Evolutionary conservation across 2,113 vertebrate genomes (phyloP), one percentile per base, ranked within the genome.

Genomic region (Peucedramus taeniatus): DNA sequence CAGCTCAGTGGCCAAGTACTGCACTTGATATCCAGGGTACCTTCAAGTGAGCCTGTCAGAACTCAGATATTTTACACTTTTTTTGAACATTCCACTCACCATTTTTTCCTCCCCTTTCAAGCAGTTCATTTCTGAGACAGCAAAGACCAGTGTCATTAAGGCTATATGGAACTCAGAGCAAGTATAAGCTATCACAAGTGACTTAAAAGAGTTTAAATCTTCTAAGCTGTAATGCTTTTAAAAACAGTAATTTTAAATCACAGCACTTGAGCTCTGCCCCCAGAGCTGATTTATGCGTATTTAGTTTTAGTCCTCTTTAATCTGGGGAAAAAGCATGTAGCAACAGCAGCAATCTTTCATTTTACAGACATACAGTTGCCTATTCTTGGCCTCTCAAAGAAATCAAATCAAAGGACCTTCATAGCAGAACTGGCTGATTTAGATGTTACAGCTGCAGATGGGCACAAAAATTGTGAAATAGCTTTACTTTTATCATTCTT

Each of bases 371-470:
- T 4, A 50, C 7, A 47, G 64, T 92, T 75, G 22, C 68, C 82
- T 91, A 64, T 60, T 94, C 75, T 39, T 84, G 70, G 68, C 33
- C 47, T 78, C 59, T 89, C 90, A 68, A 90, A 92, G 64, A 91
- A 93, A 93, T 83, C n/a, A 87, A 94, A 91, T 80, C 79, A 82
- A 96, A 83, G 42, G 56, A 59, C 54, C 44, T 76, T 74, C 64
- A 54, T 10, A 87, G 13, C 35, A 93, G 44, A 90, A 94, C 22
- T 27, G 24, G 22, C 78, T 93, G 59, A 85, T 68, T 69, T 64
- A 93, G 39, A 81, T 51, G 19, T 69, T 72, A 72, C 8, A 24
- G 50, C 59, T 69, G 17, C 65, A 93, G 56, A 81, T 83, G 56
- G 49, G 49, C 82, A 87, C 27, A 87, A 85, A 79, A 83, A 45